Conservation (phyloP, 1,140 invertebrate species). For the Galendromus occidentalis region DNA sequence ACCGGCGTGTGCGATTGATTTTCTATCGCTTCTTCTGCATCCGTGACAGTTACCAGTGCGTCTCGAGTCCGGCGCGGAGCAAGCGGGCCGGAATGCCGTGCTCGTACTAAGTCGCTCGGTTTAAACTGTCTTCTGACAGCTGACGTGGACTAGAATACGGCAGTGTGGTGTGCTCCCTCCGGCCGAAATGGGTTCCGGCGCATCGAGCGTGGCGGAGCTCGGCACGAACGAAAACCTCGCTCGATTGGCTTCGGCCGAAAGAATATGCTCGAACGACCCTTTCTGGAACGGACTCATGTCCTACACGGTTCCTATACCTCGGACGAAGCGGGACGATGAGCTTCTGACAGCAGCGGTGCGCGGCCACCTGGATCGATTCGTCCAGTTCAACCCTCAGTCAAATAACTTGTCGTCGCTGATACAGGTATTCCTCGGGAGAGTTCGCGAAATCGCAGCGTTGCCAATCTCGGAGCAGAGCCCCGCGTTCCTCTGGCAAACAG, state of each 20-base stretch:
- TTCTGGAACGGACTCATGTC: slow-evolving; percentile 85
- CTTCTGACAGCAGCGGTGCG: slow-evolving; percentile 12
- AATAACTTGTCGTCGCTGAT: slow-evolving; percentile 71
- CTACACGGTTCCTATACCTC: slow-evolving; percentile 61
- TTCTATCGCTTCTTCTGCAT: too few relatives aligned
- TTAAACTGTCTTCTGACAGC: not conserved
- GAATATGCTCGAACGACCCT: slow-evolving; percentile 63
- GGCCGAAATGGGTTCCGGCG: not conserved
- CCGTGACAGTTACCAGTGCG: too few relatives aligned
- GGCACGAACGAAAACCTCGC: slow-evolving; percentile 56
- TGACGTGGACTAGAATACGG: not conserved
- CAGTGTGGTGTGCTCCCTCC: too few relatives aligned
- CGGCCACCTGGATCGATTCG: slow-evolving; percentile 11
- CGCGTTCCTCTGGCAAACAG: slow-evolving; percentile 80
- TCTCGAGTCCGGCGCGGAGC: too few relatives aligned
- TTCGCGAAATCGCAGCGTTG: slow-evolving; percentile 47
- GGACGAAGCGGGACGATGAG: slow-evolving; percentile 39
- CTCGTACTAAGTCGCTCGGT: too few relatives aligned
- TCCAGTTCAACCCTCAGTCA: slow-evolving; percentile 51
- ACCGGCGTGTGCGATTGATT: too few relatives aligned
- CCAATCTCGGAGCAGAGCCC: slow-evolving; percentile 38
- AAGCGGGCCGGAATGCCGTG: too few relatives aligned
- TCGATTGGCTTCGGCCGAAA: slow-evolving; percentile 50
- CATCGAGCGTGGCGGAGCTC: slow-evolving; percentile 44
- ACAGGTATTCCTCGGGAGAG: slow-evolving; percentile 54